These are phyloP conservation scores for Mormoops blainvillei DNA, from an alignment of 2,113 vertebrate species.

Conservation along the genomic window DNA sequence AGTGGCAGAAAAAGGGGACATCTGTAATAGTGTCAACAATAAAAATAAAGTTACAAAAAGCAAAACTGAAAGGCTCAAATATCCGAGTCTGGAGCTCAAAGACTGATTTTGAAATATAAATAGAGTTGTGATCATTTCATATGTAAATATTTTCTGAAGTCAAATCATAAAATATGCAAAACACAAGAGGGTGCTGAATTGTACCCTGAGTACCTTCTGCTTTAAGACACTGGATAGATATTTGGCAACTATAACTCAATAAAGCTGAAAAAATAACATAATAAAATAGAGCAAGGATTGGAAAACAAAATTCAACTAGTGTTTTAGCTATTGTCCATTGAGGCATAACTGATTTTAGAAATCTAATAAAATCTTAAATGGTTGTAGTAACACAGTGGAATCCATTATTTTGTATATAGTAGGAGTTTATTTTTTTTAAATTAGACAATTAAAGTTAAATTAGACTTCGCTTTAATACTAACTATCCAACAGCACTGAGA, in stretches of 20 bases:
- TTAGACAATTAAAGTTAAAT: not conserved
- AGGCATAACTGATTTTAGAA: not conserved
- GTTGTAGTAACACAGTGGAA: not conserved
- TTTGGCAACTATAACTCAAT: not conserved
- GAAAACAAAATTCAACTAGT: not conserved
- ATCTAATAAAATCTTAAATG: not conserved
- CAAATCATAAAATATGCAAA: not conserved
- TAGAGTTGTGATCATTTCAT: not conserved
- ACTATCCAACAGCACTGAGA: not conserved
- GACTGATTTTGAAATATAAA: not conserved
- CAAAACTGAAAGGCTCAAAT: not conserved
- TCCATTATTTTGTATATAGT: not conserved
- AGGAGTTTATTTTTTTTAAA: not conserved
- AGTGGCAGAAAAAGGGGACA: too few species aligned
- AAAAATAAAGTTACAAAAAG: too few species aligned
- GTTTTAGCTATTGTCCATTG: not conserved
- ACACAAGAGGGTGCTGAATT: not conserved
- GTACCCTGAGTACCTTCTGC: not conserved
- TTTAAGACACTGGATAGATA: not conserved
- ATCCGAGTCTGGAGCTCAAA: not conserved
- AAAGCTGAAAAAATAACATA: not conserved
- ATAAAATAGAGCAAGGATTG: not conserved
- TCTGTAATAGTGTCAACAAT: too few species aligned
- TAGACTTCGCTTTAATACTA: not conserved
- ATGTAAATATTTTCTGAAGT: conserved; percentile 10